phyloP scores from a whole-genome alignment of 2,113 vertebrate species.

The Pangasianodon gigas region DNA sequence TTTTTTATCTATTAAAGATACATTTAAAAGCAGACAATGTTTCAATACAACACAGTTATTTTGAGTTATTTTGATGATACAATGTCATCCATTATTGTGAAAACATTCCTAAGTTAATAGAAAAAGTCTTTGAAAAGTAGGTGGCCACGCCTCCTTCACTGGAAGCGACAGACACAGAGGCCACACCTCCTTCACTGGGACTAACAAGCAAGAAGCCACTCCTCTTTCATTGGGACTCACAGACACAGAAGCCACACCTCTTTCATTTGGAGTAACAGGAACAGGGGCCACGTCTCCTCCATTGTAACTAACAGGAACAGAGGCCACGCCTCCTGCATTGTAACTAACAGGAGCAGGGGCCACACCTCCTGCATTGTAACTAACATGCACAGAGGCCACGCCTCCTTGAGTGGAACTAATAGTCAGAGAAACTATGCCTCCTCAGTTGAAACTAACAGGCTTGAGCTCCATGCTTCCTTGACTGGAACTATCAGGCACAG shows the following conservation, averaged over 20 bases:
- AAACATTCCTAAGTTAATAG: background rate
- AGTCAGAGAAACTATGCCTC: background rate
- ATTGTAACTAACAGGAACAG: background rate
- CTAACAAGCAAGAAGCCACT: background rate
- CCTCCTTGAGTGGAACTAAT: background rate
- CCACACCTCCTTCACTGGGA: background rate
- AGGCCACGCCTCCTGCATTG: background rate
- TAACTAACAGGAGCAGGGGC: background rate
- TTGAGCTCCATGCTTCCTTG: background rate
- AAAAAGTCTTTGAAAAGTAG: background rate
- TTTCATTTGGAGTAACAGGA: background rate
- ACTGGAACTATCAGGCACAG: background rate
- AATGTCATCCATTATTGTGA: background rate
- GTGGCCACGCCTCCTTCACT: background rate
- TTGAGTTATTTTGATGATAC: background rate
- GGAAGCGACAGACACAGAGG: background rate
- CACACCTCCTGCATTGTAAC: background rate
- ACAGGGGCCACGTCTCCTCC: background rate
- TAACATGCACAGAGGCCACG: background rate
- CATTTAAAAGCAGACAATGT: background rate
- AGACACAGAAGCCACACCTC: background rate
- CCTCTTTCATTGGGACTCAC: background rate
- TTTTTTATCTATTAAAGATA: background rate
- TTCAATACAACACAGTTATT: background rate
- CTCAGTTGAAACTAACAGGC: background rate